Base-by-base conservation (phyloP, 1,140 invertebrate species). In the Drosophila fuyamai region DNA sequence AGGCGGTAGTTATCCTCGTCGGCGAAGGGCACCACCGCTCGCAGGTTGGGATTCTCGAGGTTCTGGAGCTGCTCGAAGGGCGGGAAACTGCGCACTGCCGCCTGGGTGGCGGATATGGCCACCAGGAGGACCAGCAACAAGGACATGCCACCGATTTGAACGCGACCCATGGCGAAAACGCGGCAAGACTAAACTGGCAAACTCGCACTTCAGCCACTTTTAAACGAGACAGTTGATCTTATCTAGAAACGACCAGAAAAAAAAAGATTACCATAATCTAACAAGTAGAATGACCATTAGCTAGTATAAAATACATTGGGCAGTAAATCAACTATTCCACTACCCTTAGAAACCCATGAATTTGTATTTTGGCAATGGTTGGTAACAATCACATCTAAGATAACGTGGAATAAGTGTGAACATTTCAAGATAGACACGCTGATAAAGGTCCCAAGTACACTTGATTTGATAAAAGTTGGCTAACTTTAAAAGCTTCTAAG, bases 1-100 rank as follows among this genome's bases (percentile, higher is more conserved):
- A 97, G 93, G 1, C 95, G 93, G 76, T 95, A 95, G 8, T 88
- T 83, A 4, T 48, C 53, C 4, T 72, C 81, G 9, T 76, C 81
- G 13, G 67, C 76, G 27, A 57, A 53, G 40, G 68, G 54, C 1
- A 47, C 14, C 12, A 47, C 43, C 4, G 46, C 27, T 8, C 89
- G 73, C 10, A 43, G 62, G 32, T 71, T 76, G n/a, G 89, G 89
- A 51, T 76, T 63, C 63, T 86, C 90, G 12, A 85, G 54, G 29
- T 46, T 18, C 32, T 76, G 63, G 12, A 70, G 48, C n/a, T 65
- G 48, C 47, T 89, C 84, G 18, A 89, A 56, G 1, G 74, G 74
- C 6, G 76, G 80, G 40, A 58, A 86, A 4, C 51, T 36, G 1
- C 75, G 81, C 16, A 70, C 68, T 2, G 81, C 79, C 9, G 77